Evolutionary conservation across 1,140 invertebrate genomes (phyloP).

Genomic region (Drosophila jambulina): DNA sequence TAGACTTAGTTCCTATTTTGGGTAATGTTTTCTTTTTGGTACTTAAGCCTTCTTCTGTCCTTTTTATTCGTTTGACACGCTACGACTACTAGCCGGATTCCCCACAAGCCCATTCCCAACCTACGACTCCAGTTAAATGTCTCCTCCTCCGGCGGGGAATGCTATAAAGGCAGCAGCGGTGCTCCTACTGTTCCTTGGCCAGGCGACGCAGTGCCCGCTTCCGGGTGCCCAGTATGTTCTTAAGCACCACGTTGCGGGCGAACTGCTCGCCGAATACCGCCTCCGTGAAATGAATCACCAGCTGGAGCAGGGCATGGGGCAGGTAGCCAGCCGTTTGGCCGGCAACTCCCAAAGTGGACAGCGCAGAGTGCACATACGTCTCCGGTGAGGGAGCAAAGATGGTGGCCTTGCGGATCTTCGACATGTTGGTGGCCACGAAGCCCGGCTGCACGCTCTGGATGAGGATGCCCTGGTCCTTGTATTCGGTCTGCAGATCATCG

Average conservation of each 20-base stretch:
- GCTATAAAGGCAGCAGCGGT: not conserved
- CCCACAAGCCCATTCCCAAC: conserved; percentile 21
- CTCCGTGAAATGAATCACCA: conserved; percentile 67
- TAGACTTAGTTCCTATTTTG: conserved; percentile 22
- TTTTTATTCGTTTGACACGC: conserved; percentile 27
- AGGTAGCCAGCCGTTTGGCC: conserved; percentile 91
- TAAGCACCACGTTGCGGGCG: conserved; percentile 69
- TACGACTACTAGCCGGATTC: conserved; percentile 33
- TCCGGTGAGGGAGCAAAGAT: conserved; percentile 92
- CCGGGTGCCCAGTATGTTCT: conserved; percentile 65
- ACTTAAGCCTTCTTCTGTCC: conserved; percentile 18
- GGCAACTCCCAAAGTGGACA: conserved; percentile 92
- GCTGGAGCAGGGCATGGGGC: conserved; percentile 90
- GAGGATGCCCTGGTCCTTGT: conserved; percentile 90
- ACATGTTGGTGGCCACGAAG: conserved; percentile 97
- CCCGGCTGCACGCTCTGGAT: conserved; percentile 95
- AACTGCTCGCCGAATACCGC: conserved; percentile 69
- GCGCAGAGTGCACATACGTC: conserved; percentile 91
- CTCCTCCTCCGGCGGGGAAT: not conserved
- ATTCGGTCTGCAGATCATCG: conserved; percentile 92
- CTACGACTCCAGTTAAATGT: conserved; percentile 19
- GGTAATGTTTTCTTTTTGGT: conserved; percentile 33
- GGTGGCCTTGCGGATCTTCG: conserved; percentile 92
- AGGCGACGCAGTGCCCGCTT: conserved; percentile 68
- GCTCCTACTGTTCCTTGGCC: conserved; percentile 66